Percentiles rank a stretch among this genome's conserved stretches.
phyloP scores from a whole-genome alignment of 2,888 invertebrate species.

The Macaria notata region DNA sequence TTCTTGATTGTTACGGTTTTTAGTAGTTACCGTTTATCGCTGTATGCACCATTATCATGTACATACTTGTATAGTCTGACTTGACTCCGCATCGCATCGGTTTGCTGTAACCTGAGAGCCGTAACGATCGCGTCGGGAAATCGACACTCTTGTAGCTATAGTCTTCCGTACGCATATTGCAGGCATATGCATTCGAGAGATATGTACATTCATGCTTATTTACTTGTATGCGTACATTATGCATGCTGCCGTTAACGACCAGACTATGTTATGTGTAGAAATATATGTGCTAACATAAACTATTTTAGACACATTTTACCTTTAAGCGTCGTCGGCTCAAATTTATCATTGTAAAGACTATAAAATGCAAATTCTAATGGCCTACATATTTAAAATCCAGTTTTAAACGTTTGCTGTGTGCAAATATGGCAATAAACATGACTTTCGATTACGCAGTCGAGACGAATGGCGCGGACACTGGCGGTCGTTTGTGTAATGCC shows the following conservation, averaged over 20 bases:
- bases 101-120: conserved; percentile 51
- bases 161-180: conserved; percentile 37
- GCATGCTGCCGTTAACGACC: conserved; percentile 2
- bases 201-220: conserved; percentile 1
- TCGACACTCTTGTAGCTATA: conserved; percentile 37
- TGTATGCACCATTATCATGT: too few species aligned
- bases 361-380: conserved; percentile 16
- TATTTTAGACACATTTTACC: neutral
- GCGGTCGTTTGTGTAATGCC: conserved; percentile 54
- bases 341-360: conserved; percentile 12
- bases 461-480: conserved; percentile 51
- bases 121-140: conserved; percentile 48
- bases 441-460: conserved; percentile 58
- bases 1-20: too few species aligned
- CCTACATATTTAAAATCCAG: conserved; percentile 31
- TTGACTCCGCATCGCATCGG: conserved; percentile 24
- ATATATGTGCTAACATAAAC: neutral
- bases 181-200: conserved; percentile 19
- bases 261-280: too few species aligned
- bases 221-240: too few species aligned
- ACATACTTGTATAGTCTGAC: too few species aligned
- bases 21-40: too few species aligned
- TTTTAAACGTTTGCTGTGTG: conserved; percentile 39
- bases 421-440: conserved; percentile 45
- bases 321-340: neutral